These are phyloP conservation scores for Poecilia gillii DNA, from an alignment of 2,797 vertebrate genomes.

Conservation along the genomic window DNA sequence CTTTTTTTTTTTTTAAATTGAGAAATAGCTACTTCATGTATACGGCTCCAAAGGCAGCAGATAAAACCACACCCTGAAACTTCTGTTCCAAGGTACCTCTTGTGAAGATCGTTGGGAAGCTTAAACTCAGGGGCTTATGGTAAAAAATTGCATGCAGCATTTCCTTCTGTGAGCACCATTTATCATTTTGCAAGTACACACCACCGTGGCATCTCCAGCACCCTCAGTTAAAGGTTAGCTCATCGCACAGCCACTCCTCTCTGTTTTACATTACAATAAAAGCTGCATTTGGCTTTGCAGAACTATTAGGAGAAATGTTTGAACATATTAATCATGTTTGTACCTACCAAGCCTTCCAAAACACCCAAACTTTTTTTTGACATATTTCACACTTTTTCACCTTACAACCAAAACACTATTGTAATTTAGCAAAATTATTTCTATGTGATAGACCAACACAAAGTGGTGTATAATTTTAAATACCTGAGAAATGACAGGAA, in stretches of 20 bases:
- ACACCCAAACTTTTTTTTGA: neutral
- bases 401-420: neutral
- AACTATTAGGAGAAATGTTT: conserved; percentile 28
- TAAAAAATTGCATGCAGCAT: conserved; percentile 45
- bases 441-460: neutral
- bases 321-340: conserved; percentile 15
- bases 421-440: neutral
- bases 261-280: conserved; percentile 35
- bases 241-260: conserved; percentile 43
- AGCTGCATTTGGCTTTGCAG: conserved; percentile 27
- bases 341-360: conserved; percentile 1
- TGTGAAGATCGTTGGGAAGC: conserved; percentile 34
- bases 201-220: conserved; percentile 49
- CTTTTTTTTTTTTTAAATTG: conserved; percentile 56
- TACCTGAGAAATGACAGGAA: neutral
- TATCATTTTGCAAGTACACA: conserved; percentile 60
- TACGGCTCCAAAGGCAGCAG: conserved; percentile 50
- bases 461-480: neutral
- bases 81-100: conserved; percentile 20
- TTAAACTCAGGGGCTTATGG: conserved; percentile 37
- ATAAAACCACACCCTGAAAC: conserved; percentile 47
- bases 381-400: neutral
- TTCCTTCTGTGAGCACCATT: conserved; percentile 40
- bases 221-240: conserved; percentile 65
- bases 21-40: conserved; percentile 65